Evolutionary conservation across 2,888 invertebrate genomes (phyloP).

Genomic region (Trimorus sp.): DNA sequence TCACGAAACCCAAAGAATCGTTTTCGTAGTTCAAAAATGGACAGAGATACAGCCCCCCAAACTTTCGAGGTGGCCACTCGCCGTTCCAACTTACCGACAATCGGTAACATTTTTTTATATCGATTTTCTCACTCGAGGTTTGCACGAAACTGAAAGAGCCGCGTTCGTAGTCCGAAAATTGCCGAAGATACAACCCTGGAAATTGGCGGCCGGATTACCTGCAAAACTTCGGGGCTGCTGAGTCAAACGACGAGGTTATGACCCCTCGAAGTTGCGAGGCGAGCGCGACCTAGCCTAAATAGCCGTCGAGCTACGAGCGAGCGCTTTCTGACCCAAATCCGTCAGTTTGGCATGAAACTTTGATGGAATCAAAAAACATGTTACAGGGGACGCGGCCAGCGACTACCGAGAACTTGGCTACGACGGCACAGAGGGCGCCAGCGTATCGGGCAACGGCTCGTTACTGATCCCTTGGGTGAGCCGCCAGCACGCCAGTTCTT

Average conservation of each 20-base stretch:
- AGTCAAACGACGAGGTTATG: background rate
- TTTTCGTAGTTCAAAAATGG: no score
- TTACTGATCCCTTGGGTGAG: conserved; percentile 83
- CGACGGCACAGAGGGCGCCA: conserved; percentile 78
- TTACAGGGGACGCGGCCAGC: conserved; percentile 81
- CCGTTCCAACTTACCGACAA: background rate
- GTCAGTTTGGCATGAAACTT: conserved; percentile 26
- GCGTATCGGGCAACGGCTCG: conserved; percentile 83
- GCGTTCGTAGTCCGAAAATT: no score
- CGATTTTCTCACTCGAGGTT: conserved; percentile 5
- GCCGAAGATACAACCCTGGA: no score
- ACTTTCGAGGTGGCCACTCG: background rate
- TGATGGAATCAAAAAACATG: conserved; percentile 44
- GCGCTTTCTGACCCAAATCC: conserved; percentile 16
- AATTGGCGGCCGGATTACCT: no score
- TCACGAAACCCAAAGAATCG: background rate
- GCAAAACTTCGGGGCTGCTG: background rate
- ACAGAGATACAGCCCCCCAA: background rate
- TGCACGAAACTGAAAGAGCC: background rate
- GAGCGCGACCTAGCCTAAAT: conserved; percentile 14
- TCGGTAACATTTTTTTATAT: no score
- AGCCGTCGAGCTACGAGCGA: background rate
- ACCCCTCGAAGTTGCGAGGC: conserved; percentile 14
- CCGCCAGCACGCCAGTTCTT: conserved; percentile 83
- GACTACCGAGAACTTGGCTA: conserved; percentile 84